Evolutionary conservation across 2,888 invertebrate genomes (phyloP).

Genomic region (Proisotoma minuta): DNA sequence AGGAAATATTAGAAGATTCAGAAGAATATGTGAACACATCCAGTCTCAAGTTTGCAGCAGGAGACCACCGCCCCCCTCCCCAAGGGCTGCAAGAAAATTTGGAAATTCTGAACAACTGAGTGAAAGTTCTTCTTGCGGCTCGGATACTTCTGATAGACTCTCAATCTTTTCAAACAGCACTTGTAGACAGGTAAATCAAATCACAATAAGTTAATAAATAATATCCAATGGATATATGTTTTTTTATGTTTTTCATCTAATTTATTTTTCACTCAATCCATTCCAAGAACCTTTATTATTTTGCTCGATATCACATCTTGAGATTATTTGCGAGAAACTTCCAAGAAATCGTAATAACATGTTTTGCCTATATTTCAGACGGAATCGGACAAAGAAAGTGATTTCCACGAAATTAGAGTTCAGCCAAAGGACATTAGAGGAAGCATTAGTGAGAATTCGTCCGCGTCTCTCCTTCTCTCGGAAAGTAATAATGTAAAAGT

Average conservation of each 20-base stretch:
- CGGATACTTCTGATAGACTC: conserved; percentile 63
- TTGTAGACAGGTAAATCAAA: conserved; percentile 54
- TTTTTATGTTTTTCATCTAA: no score
- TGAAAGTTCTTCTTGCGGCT: conserved; percentile 66
- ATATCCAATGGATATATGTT: neutral
- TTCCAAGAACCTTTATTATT: no score
- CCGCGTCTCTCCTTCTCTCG: conserved; percentile 43
- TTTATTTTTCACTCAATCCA: no score
- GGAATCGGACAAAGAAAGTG: conserved; percentile 61
- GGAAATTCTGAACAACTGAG: conserved; percentile 59
- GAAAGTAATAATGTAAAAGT: conserved; percentile 39
- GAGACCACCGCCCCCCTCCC: conserved; percentile 60
- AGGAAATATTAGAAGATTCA: conserved; percentile 89
- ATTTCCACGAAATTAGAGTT: conserved; percentile 48
- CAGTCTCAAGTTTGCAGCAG: conserved; percentile 71
- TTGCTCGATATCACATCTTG: no score
- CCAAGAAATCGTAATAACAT: no score
- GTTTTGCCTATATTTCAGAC: conserved; percentile 53
- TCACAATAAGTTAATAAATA: neutral
- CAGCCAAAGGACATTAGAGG: conserved; percentile 47
- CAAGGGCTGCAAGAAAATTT: conserved; percentile 62
- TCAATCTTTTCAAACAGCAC: conserved; percentile 54
- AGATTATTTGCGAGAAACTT: no score
- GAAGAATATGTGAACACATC: conserved; percentile 93
- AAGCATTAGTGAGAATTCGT: conserved; percentile 47